phyloP scores from a whole-genome alignment of 2,888 invertebrate genomes.

The Minunthozetes semirufus region DNA sequence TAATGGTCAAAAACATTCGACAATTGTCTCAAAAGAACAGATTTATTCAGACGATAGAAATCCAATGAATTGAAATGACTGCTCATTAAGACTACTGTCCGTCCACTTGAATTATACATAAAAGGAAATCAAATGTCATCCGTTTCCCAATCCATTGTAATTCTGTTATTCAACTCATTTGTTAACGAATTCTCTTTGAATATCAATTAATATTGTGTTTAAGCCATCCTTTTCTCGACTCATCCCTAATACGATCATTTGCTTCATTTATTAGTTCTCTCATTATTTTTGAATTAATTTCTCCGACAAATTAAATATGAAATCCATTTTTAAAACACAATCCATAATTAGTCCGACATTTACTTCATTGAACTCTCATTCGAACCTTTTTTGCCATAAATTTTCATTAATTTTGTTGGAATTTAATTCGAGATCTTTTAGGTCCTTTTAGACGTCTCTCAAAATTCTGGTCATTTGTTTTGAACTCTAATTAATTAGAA shows the following conservation, averaged over 20 bases:
- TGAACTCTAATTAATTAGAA: too few relatives aligned
- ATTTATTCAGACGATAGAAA: neutral
- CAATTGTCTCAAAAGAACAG: neutral
- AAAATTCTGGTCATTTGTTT: too few relatives aligned
- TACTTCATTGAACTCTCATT: too few relatives aligned
- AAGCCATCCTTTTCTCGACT: neutral
- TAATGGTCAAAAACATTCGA: neutral
- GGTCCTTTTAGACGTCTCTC: too few relatives aligned
- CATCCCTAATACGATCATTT: neutral
- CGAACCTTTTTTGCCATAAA: too few relatives aligned
- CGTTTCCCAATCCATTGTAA: neutral
- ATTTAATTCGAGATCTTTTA: too few relatives aligned
- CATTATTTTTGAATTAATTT: too few relatives aligned
- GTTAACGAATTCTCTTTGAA: neutral
- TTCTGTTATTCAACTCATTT: constrained; percentile 1
- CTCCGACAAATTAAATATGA: too few relatives aligned
- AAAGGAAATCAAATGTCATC: constrained; percentile 23
- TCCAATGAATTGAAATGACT: constrained; percentile 12
- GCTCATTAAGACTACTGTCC: constrained; percentile 29
- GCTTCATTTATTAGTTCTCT: too few relatives aligned
- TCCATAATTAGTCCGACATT: too few relatives aligned
- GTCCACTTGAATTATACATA: constrained; percentile 24
- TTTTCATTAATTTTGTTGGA: too few relatives aligned
- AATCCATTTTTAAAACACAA: too few relatives aligned
- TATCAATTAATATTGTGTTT: constrained; percentile 1